Conservation (phyloP, 35 echinoderm and acorn worm species). For the Ophiothrix spiculata region DNA sequence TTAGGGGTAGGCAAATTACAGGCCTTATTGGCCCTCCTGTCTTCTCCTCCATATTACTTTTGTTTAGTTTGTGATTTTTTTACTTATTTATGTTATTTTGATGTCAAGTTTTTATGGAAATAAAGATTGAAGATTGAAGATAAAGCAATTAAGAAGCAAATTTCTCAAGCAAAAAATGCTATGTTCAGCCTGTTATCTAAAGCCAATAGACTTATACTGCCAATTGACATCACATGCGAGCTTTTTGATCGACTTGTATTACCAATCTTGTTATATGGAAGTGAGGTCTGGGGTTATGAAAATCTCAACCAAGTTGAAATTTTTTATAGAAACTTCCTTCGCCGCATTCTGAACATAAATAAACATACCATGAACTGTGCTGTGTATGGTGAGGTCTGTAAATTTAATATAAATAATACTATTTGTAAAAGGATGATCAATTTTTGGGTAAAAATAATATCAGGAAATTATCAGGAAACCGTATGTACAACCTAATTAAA, state of each 20-base stretch:
- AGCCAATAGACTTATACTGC: not conserved
- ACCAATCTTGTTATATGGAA: not conserved
- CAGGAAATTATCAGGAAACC: not conserved
- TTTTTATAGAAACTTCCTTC: not conserved
- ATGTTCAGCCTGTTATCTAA: slow-evolving; percentile 9
- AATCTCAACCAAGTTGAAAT: not conserved
- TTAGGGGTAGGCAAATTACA: no score
- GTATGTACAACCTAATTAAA: not conserved
- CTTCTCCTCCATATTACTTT: no score
- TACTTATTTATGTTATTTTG: no score
- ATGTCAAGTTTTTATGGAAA: no score
- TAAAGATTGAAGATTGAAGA: no score
- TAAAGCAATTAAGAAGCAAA: not conserved
- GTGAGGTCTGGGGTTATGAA: not conserved
- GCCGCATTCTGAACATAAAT: not conserved
- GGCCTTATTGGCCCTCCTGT: no score
- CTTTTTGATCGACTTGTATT: not conserved
- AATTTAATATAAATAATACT: not conserved
- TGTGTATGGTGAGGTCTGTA: not conserved
- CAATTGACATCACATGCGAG: not conserved
- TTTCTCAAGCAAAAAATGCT: slow-evolving; percentile 17
- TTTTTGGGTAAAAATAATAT: not conserved
- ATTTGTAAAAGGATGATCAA: not conserved
- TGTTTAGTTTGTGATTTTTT: no score
- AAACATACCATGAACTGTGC: not conserved